Base-by-base conservation (phyloP, 37 sponge, comb jelly and placozoan species). In the Theonella swinhoei region DNA sequence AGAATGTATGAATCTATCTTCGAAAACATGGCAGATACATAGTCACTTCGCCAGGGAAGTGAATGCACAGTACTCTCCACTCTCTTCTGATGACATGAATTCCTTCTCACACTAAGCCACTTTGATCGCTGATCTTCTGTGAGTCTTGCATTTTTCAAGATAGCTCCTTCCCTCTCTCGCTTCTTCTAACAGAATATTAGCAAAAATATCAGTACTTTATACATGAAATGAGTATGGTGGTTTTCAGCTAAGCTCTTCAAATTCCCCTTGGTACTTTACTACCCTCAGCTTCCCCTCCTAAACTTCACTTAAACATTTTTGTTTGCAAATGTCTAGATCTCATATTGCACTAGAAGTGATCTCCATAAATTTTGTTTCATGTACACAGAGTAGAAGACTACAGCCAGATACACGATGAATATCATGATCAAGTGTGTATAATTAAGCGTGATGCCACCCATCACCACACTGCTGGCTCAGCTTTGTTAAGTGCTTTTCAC, bases 51-150 rank as follows among this genome's bases (percentile, higher is more conserved):
- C 76, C 76, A 75, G 19, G 59, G 26, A 19, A 75, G 33, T 22
- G 59, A 59, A 42, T 75, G 78, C 8, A 78, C 64, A 17, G 17
- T 29, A 62, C 78, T 78, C 30, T 78, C 78, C 39, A 62, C 78
- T 47, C 54, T 7, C 54, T 47, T 47, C 54, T 17, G 7, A n/a
- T n/a, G n/a, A n/a, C n/a, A n/a, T n/a, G n/a, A n/a, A 14, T 31
- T 25, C 43, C 34, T 75, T 4, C 41, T 43, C 2, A 78, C 41
- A 9, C 25, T 19, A 17, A 64, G 40, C 78, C 78, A 78, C 78
- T 74, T 74, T 47, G 7, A 17, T 7, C 54, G 54, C 14, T 47
- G 54, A 17, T 47, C 54, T 47, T 47, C 54, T 17, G 54, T 47
- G 14, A 47, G 14, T 47, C 14, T 47, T 17, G 54, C 7, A 47